Base-by-base conservation (phyloP, 2,888 invertebrate genomes). In the Xylota segnis region DNA sequence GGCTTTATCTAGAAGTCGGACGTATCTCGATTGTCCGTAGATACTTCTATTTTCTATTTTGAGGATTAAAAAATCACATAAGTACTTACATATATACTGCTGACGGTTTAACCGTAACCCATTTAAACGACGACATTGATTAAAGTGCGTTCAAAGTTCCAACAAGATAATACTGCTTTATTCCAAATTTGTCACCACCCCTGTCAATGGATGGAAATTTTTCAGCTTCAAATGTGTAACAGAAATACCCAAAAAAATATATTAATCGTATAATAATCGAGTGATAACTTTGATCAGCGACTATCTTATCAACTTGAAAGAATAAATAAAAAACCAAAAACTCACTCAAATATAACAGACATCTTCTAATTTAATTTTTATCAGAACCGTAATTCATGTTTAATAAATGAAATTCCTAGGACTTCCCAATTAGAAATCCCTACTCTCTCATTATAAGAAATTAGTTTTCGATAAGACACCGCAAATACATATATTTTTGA, bases 401-500 rank as follows among this genome's bases (percentile, higher is more conserved):
- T 66, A 52, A 54, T 18, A 40, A 52, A 52, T 52, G 16, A 37
- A 27, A 66, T 66, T 34, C 23, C 18, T n/a, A 50, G 27, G 37
- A 3, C 10, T 59, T 59, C 59, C 54, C 63, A 45, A 23, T 16
- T 56, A 7, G 9, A 37, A 66, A 66, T 37, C 23, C 27, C 66
- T 32, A 34, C 56, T 58, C n/a, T n/a, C n/a, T n/a, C 56, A 34
- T 32, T 18, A 52, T 23, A 14, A 27, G 0, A 9, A 43, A 43
- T 54, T 10, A 54, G 14, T 43, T 56, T 34, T 7, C 23, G 74
- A 65, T 74, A 74, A 65, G 32, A 74, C 14, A 2, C 9, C 10
- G 5, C 5, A 9, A 34, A 29, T n/a, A 37, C 23, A 9, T 40
- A 23, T 9, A 9, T 12, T 40, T 54, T 23, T 23, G 3, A 23